A percentile compares a stretch with the other conserved stretches of the same genome.
Conservation (phyloP, 2,797 vertebrate genomes). For the Clarias platycephalus region DNA sequence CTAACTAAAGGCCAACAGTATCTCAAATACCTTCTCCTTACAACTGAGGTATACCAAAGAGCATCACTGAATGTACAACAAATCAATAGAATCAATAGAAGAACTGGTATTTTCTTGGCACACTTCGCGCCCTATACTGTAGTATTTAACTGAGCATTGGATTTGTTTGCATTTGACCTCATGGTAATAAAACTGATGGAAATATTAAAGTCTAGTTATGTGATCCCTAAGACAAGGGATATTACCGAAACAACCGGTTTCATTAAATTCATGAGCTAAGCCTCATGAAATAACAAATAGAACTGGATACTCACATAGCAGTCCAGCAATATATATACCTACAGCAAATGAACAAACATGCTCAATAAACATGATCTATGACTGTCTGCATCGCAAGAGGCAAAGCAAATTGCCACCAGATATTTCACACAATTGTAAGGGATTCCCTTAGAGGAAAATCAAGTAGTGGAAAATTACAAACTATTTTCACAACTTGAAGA, state of each 20-base stretch:
- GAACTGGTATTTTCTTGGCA: no score
- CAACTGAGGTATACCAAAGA: no score
- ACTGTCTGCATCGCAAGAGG: not conserved
- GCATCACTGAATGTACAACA: no score
- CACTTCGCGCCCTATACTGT: no score
- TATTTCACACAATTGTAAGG: not conserved
- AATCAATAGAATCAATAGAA: no score
- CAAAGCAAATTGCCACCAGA: not conserved
- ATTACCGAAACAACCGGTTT: not conserved
- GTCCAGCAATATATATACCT: not conserved
- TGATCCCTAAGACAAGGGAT: not conserved
- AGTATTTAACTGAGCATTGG: not conserved
- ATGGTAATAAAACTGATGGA: not conserved
- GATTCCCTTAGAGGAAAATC: conserved; percentile 1
- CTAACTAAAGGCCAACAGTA: no score
- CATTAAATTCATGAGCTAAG: not conserved
- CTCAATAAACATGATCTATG: not conserved
- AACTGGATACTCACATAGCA: not conserved
- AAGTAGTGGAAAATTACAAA: conserved; percentile 10
- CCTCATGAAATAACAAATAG: not conserved
- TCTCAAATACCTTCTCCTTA: no score
- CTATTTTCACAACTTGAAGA: conserved; percentile 26
- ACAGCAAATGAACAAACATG: conserved; percentile 2
- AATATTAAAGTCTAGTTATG: not conserved
- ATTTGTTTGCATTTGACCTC: not conserved